Percentiles rank a stretch among this genome's conserved stretches.
phyloP scores from a whole-genome alignment of 1,140 invertebrate genomes.

The Notospermus geniculatus region DNA sequence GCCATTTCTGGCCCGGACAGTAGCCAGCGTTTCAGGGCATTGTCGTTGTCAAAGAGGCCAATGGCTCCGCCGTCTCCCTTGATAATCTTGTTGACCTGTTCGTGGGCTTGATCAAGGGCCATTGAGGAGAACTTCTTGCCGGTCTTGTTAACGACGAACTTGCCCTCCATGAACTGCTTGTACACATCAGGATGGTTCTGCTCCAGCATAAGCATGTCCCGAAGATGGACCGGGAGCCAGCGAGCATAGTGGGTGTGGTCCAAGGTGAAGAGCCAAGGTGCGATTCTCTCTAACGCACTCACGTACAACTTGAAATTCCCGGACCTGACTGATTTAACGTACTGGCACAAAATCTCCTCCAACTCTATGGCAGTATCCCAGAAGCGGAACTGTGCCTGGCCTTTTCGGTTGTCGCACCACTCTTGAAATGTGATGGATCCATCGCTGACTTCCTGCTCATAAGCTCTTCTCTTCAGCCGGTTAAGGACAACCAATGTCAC shows the following conservation, averaged over 20 bases:
- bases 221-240: slow-evolving; percentile 21
- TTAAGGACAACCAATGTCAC: slow-evolving; percentile 15
- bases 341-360: slow-evolving; percentile 16
- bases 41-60: slow-evolving; percentile 20
- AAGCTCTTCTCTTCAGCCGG: slow-evolving; percentile 17
- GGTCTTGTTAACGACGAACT: slow-evolving; percentile 24
- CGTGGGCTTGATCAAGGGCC: slow-evolving; percentile 34
- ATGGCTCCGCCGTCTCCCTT: slow-evolving; percentile 34
- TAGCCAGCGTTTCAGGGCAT: slow-evolving; percentile 14
- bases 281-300: slow-evolving; percentile 12
- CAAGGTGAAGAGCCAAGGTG: slow-evolving; percentile 24
- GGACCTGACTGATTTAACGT: slow-evolving; percentile 19
- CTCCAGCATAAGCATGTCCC: slow-evolving; percentile 19
- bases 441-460: background rate
- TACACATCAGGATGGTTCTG: slow-evolving; percentile 15
- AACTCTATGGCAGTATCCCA: slow-evolving; percentile 18
- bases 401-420: slow-evolving; percentile 19
- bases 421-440: slow-evolving; percentile 1
- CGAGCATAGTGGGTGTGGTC: slow-evolving; percentile 24
- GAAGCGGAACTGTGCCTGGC: slow-evolving; percentile 21
- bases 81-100: slow-evolving; percentile 29
- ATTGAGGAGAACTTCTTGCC: slow-evolving; percentile 27
- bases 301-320: slow-evolving; percentile 22
- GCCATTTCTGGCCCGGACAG: slow-evolving; percentile 15
- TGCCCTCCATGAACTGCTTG: slow-evolving; percentile 13